phyloP scores from a whole-genome alignment of 2,888 invertebrate genomes.

The Drosophila sordidula region DNA sequence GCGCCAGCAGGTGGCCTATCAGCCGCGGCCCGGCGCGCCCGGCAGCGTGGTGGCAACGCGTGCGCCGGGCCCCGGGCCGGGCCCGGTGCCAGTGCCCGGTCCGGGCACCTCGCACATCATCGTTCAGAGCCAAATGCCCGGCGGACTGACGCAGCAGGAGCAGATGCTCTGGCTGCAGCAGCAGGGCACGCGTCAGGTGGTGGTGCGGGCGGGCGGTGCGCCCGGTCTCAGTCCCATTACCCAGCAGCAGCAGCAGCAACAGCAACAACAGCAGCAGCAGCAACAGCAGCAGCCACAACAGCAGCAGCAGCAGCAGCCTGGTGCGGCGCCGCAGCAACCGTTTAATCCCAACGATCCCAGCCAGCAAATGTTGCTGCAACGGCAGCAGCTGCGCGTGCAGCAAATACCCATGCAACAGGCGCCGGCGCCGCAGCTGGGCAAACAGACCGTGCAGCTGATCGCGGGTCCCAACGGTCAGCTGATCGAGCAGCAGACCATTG shows the following conservation, averaged over 20 bases:
- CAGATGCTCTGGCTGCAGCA: slow-evolving; percentile 90
- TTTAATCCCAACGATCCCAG: slow-evolving; percentile 83
- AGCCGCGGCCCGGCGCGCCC: slow-evolving; percentile 83
- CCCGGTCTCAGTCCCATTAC: slow-evolving; percentile 84
- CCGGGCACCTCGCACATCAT: slow-evolving; percentile 87
- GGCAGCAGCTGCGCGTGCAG: slow-evolving; percentile 83
- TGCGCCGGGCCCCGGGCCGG: slow-evolving; percentile 85
- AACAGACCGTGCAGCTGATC: slow-evolving; percentile 82
- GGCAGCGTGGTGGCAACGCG: slow-evolving; percentile 85
- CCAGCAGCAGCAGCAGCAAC: slow-evolving; percentile 72
- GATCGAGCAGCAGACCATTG: slow-evolving; percentile 75
- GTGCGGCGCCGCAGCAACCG: slow-evolving; percentile 56
- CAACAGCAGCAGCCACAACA: slow-evolving; percentile 74
- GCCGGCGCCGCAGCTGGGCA: slow-evolving; percentile 66
- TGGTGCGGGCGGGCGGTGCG: slow-evolving; percentile 85
- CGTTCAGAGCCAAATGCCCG: slow-evolving; percentile 89
- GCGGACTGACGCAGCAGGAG: slow-evolving; percentile 88
- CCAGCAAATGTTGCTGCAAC: slow-evolving; percentile 83
- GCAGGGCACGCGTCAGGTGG: slow-evolving; percentile 88
- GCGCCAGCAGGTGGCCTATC: slow-evolving; percentile 86
- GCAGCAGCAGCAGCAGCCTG: slow-evolving; percentile 58
- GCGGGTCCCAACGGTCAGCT: slow-evolving; percentile 71
- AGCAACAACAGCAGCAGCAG: slow-evolving; percentile 59
- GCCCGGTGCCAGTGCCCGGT: slow-evolving; percentile 80
- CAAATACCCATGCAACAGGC: slow-evolving; percentile 81